These are phyloP conservation scores for Phalacrocorax pelagicus DNA, from an alignment of 2,113 vertebrate genomes.

Conservation along the genomic window DNA sequence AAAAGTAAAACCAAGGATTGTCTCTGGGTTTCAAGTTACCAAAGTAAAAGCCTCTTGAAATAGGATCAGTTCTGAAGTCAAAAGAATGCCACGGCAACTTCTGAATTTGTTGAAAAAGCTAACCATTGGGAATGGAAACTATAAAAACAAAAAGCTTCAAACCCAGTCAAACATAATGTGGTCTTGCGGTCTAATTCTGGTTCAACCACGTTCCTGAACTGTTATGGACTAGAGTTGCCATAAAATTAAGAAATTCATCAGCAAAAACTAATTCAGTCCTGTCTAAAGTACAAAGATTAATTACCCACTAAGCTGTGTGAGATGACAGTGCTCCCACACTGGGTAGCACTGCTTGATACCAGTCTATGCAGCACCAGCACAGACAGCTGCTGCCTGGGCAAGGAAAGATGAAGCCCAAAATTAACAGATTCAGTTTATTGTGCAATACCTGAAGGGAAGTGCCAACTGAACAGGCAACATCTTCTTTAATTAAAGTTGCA, in stretches of 20 bases:
- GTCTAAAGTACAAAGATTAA: background rate
- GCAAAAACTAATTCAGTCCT: background rate
- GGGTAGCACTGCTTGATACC: background rate
- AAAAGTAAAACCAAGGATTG: background rate
- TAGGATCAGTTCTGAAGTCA: background rate
- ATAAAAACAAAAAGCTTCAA: background rate
- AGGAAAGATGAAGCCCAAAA: background rate
- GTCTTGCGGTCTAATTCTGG: background rate
- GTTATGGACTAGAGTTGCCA: background rate
- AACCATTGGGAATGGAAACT: background rate
- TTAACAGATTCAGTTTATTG: background rate
- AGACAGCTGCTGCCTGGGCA: background rate
- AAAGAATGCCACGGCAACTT: background rate
- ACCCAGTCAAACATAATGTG: background rate
- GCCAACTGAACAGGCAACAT: constrained; percentile 81
- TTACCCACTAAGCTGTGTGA: background rate
- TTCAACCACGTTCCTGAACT: background rate
- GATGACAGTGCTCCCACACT: background rate
- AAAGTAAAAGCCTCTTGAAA: constrained; percentile 18
- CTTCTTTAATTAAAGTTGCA: constrained; percentile 73
- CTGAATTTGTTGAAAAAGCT: background rate
- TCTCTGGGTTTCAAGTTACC: background rate
- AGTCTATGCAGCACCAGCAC: background rate
- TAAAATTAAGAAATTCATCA: background rate
- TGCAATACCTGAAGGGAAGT: constrained; percentile 85